Evolutionary conservation across 2,888 invertebrate species (phyloP), one percentile per base, ranked within the genome.

Genomic region (Idaea aversata): DNA sequence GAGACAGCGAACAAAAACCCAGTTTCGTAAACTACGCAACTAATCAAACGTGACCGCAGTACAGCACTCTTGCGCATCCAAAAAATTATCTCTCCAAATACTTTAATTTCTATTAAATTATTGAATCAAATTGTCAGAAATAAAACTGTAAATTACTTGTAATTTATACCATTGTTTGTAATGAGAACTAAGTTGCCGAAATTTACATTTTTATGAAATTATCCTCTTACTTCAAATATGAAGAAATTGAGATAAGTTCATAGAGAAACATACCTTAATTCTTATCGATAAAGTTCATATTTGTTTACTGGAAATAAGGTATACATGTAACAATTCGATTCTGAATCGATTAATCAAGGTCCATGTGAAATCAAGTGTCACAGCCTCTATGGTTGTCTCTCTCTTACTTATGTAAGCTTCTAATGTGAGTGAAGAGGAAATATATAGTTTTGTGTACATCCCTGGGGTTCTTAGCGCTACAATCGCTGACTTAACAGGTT

Each of bases 41-140:
- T 90, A 91, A 92, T 92, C 82, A 91, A 80, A 85, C 92, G 91
- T 91, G 85, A 90, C 92, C 86, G 87, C 84, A 90, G 87, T 90
- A 91, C 88, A 80, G 80, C 79, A 83, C 87, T 88, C 84, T 74
- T 78, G 83, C 87, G 88, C 90, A 90, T 90, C 88, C 74, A 77
- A 70, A 86, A n/a, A 87, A 82, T 84, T 79, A 76, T 81, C 77
- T 76, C 60, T 65, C 66, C 67, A 73, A 69, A 59, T 63, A 73
- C 65, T 35, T 25, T 34, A 61, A 64, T 65, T 57, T 35, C 47
- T 47, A 13, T 47, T 7, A 64, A 65, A 61, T 65, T 66, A 38
- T 10, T n/a, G 4, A 57, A 34, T 63, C 67, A 70, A 66, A 35
- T 65, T 67, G 63, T 59, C 60, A 38, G 57, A 57, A 70, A 63